Base-by-base conservation (phyloP, 35 echinoderm and acorn worm species). In the Heliocidaris erythrogramma region DNA sequence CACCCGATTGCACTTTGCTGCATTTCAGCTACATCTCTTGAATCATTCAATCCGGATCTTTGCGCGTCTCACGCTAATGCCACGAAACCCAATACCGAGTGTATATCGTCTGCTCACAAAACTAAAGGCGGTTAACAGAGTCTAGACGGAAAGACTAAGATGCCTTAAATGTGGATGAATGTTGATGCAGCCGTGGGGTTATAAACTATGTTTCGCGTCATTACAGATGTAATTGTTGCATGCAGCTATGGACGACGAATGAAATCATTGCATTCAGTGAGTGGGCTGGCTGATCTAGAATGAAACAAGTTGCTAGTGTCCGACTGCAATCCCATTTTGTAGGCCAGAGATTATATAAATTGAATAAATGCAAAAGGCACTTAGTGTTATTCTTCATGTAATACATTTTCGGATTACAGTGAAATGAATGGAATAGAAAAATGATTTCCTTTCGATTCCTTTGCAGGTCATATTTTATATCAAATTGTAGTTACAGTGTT, bases 41-140 rank as follows among this genome's bases (percentile, higher is more conserved):
- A 78, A 78, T 78, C 65, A 78, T 78, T 78, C 65, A 78, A 78
- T 78, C 65, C 65, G 65, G 65, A 78, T 78, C 65, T 78, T 78
- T 24, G 65, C n/a, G 65, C 65, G 65, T 78, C 65, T 78, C 65
- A 78, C 65, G 18, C 65, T 78, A 78, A 78, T 78, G 65, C 65
- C 18, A 78, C 27, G 65, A 78, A 78, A 78, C 65, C 65, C 65
- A 78, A 78, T 78, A 78, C 27, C 65, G 18, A 56, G 11, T 78
- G 8, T 78, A 18, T 78, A 78, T 78, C 65, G 65, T 78, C 65
- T 78, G 65, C 65, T 42, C 17, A 27, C 21, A 78, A 24, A 78
- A 78, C 18, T 5, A n/a, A 4, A 5, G 65, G 27, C 18, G 65
- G 24, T 18, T 7, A 78, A 71, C 0, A n/a, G 21, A n/a, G 65